Conservation (phyloP, 2,888 invertebrate species). For the Epirrhoe tristata region DNA sequence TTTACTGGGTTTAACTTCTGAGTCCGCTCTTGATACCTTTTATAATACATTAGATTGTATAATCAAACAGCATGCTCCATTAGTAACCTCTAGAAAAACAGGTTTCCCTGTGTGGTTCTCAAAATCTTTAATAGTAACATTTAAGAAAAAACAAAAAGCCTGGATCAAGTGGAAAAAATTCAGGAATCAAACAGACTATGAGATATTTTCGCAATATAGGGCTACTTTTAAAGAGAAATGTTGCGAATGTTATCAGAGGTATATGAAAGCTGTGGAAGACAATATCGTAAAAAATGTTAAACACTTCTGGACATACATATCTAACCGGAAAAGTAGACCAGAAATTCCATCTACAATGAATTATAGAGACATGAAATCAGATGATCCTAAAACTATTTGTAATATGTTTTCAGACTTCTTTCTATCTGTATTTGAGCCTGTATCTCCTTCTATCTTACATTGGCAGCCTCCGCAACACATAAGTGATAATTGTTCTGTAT, state of each 20-base stretch:
- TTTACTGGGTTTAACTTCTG: not conserved
- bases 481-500: too few species aligned
- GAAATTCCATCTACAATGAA: slow-evolving; percentile 1
- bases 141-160: not conserved
- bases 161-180: slow-evolving; percentile 6
- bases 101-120: slow-evolving; percentile 9
- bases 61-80: slow-evolving; percentile 1
- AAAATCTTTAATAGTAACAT: not conserved
- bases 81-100: not conserved
- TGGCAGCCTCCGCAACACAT: too few species aligned
- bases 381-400: slow-evolving; percentile 1
- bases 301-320: not conserved
- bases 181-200: not conserved
- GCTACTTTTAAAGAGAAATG: not conserved
- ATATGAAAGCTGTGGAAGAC: not conserved
- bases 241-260: not conserved
- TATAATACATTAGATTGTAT: not conserved
- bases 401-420: slow-evolving; percentile 7
- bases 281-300: too few species aligned
- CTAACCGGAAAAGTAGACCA: slow-evolving; percentile 4
- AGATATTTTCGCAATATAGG: not conserved
- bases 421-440: slow-evolving; percentile 3
- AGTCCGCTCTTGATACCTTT: not conserved
- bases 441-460: too few species aligned
- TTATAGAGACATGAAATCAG: not conserved